phyloP scores from a whole-genome alignment of 2,797 vertebrate genomes.

The Helarctos malayanus region DNA sequence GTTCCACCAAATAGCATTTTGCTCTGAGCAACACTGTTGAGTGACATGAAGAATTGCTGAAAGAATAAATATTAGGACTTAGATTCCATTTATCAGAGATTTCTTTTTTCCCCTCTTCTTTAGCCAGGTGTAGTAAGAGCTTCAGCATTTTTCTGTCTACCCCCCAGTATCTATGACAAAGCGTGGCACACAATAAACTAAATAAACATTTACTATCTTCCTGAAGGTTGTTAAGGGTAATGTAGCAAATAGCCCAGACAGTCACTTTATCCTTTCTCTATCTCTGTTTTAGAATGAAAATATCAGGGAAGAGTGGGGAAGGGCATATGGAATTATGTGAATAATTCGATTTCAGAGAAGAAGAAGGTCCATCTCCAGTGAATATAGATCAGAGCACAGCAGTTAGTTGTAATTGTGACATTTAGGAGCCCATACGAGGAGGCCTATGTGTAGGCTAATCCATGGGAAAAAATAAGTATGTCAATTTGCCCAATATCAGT shows the following conservation, averaged over 20 bases:
- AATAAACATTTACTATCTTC: background rate
- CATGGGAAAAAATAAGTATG: background rate
- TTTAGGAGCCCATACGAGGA: background rate
- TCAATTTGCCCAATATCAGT: background rate
- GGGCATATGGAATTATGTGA: background rate
- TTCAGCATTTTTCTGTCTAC: background rate
- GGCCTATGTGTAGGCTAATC: background rate
- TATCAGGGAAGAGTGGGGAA: background rate
- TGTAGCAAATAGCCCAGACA: background rate
- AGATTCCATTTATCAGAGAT: background rate
- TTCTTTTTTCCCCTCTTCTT: background rate
- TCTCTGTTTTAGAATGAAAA: constrained; percentile 54
- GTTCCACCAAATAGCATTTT: background rate
- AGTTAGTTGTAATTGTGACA: background rate
- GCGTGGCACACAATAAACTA: background rate
- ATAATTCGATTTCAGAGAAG: background rate
- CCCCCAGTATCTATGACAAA: background rate
- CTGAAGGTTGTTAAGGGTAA: background rate
- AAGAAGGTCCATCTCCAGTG: background rate
- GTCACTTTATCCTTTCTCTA: background rate
- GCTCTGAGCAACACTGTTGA: background rate
- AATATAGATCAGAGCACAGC: background rate
- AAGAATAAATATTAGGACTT: background rate
- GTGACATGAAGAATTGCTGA: background rate
- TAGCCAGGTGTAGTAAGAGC: background rate